Evolutionary conservation across 2,888 invertebrate species (phyloP).

Genomic region (Diaphora mendica): DNA sequence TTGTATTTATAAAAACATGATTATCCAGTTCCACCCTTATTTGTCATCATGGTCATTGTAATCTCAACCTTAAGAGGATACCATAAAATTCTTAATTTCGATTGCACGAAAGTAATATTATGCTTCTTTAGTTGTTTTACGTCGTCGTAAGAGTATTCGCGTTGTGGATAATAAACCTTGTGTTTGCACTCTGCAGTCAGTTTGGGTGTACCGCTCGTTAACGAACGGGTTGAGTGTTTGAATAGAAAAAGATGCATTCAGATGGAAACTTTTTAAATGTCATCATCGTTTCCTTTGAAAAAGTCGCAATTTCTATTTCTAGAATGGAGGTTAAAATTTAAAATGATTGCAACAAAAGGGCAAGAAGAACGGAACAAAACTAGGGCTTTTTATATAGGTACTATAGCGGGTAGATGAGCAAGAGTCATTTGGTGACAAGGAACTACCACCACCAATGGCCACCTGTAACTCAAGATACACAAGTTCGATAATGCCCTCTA

Average conservation of each 20-base stretch:
- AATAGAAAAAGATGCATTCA: constrained; percentile 8
- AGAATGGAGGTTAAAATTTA: not conserved
- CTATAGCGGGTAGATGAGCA: too few species aligned
- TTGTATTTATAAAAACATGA: constrained; percentile 62
- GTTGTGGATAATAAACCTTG: constrained; percentile 43
- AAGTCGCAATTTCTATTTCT: not conserved
- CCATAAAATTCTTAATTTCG: constrained; percentile 14
- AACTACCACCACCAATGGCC: too few species aligned
- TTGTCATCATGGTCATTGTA: constrained; percentile 27
- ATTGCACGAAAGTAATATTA: constrained; percentile 51
- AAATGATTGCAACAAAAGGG: not conserved
- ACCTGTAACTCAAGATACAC: too few species aligned
- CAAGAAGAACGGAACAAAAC: too few species aligned
- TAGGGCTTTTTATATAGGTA: too few species aligned
- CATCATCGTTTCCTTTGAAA: not conserved
- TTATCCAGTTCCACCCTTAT: constrained; percentile 66
- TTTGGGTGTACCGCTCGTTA: constrained; percentile 36
- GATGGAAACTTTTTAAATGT: constrained; percentile 1
- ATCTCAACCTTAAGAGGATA: not conserved
- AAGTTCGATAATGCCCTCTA: too few species aligned
- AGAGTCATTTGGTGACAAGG: too few species aligned
- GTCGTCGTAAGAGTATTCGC: constrained; percentile 60
- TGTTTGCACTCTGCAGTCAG: constrained; percentile 13
- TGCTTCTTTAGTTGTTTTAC: constrained; percentile 65
- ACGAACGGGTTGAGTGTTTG: constrained; percentile 24